Evolutionary conservation across 2,888 invertebrate species (phyloP), one percentile per base, ranked within the genome.

Genomic region (Augochlorella aurata): DNA sequence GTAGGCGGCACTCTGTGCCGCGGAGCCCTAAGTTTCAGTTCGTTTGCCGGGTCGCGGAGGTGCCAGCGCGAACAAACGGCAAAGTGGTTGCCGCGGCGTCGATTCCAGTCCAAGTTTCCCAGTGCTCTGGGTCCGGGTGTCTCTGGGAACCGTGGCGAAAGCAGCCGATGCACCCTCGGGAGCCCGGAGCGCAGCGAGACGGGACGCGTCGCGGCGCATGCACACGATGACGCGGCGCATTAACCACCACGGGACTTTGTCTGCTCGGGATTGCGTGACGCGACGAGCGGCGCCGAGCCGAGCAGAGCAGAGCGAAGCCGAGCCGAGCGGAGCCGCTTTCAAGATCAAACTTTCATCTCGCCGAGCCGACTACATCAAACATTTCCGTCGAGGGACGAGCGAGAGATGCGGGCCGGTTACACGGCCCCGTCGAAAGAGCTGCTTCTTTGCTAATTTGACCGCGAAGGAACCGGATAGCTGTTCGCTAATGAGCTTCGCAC

Each of bases 191-290:
- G 58, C 24, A 58, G 58, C 24, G 58, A 58, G 58, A 58, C 24
- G 24, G 8, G 58, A 58, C 58, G 58, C 71, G 50, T 49, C 82
- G 78, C 21, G 24, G 58, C 58, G 74, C 82, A 74, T 77, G 70
- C 54, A 69, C 77, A 58, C 80, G 63, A 77, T 74, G 68, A 84
- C 50, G 75, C 84, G 84, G 47, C 81, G 84, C 77, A 81, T 84
- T 84, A 84, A 77, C 77, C 84, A 47, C 77, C 47, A 77, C 74
- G 52, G 65, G 77, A 84, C 76, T 79, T 79, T 70, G 83, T 76
- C 73, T 79, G 82, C 54, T 71, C 73, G 73, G 66, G 49, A 77
- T 69, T 52, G 69, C 73, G 82, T 82, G 54, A 77, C 76, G 67
- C 58, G 65, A 0, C 61, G 61, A 38, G 38, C 38, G 38, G 5